A percentile compares a stretch with the other conserved stretches of the same genome.
phyloP scores from a whole-genome alignment of 2,888 invertebrate species.

The Pyrgus malvae region DNA sequence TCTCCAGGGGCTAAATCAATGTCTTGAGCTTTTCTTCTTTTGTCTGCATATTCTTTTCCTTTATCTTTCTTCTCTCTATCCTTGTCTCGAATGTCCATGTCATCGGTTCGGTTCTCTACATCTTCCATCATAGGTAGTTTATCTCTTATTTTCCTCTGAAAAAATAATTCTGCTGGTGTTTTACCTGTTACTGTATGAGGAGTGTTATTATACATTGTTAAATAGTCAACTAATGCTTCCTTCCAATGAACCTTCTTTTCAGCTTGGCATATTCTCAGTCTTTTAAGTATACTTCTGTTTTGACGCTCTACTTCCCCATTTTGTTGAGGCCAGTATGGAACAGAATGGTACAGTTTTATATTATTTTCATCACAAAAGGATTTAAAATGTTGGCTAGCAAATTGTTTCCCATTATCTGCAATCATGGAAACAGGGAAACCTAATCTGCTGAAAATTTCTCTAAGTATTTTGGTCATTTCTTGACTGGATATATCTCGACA shows the following conservation, averaged over 20 bases:
- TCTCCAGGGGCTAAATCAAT: slow-evolving; percentile 31
- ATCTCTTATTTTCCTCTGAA: slow-evolving; percentile 5
- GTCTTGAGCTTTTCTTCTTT: slow-evolving; percentile 29
- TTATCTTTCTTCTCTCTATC: slow-evolving; percentile 35
- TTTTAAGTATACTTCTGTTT: not conserved
- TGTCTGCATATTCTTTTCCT: slow-evolving; percentile 32
- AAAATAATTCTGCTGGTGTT: not conserved
- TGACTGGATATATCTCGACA: not conserved
- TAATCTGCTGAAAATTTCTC: not conserved
- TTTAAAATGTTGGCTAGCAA: not conserved
- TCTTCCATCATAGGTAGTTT: not conserved
- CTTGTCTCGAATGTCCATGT: slow-evolving; percentile 26
- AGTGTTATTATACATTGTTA: not conserved
- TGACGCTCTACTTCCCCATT: not conserved
- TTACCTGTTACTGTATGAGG: not conserved
- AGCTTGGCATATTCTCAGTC: not conserved
- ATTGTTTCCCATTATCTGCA: not conserved
- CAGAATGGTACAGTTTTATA: not conserved
- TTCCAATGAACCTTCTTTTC: not conserved
- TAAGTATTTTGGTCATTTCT: not conserved
- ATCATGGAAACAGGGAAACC: not conserved
- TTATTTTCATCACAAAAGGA: not conserved
- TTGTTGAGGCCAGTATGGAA: not conserved
- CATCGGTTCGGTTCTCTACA: no score
- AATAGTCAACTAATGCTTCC: not conserved